phyloP scores from a whole-genome alignment of 2,888 invertebrate genomes.

The Eutolmus rufibarbis region DNA sequence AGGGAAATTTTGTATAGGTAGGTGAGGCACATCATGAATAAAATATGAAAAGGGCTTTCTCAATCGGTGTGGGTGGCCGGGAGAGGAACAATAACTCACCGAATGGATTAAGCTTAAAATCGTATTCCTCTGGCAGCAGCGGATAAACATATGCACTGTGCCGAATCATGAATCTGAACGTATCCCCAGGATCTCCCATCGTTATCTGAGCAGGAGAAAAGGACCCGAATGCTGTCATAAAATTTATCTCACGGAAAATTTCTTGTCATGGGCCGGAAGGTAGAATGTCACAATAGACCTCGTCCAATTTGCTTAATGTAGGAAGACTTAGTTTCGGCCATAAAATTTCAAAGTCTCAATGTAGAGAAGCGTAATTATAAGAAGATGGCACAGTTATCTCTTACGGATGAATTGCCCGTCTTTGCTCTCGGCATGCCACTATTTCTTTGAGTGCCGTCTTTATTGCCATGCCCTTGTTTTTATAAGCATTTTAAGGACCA shows the following conservation, averaged over 20 bases:
- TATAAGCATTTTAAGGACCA: neutral
- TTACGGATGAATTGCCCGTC: neutral
- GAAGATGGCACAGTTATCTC: slow-evolving; percentile 11
- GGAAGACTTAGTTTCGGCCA: neutral
- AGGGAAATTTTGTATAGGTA: neutral
- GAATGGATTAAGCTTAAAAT: slow-evolving; percentile 28
- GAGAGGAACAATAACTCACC: neutral
- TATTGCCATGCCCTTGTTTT: neutral
- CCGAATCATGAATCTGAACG: slow-evolving; percentile 10
- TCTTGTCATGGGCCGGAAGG: slow-evolving; percentile 34
- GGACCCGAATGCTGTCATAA: slow-evolving; percentile 24
- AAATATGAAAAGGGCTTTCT: slow-evolving; percentile 7
- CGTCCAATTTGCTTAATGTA: slow-evolving; percentile 34
- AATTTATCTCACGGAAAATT: slow-evolving; percentile 37
- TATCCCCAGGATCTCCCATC: neutral
- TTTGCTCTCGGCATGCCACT: neutral
- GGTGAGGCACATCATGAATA: neutral
- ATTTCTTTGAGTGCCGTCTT: neutral
- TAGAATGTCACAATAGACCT: slow-evolving; percentile 26
- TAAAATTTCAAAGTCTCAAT: slow-evolving; percentile 10
- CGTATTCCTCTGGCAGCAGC: neutral
- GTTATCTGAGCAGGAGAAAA: neutral
- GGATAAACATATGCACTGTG: slow-evolving; percentile 27
- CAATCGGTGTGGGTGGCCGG: neutral
- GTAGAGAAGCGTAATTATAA: slow-evolving; percentile 19